Conservation (phyloP, 2,888 invertebrate species). For the Dasypolia templi region DNA sequence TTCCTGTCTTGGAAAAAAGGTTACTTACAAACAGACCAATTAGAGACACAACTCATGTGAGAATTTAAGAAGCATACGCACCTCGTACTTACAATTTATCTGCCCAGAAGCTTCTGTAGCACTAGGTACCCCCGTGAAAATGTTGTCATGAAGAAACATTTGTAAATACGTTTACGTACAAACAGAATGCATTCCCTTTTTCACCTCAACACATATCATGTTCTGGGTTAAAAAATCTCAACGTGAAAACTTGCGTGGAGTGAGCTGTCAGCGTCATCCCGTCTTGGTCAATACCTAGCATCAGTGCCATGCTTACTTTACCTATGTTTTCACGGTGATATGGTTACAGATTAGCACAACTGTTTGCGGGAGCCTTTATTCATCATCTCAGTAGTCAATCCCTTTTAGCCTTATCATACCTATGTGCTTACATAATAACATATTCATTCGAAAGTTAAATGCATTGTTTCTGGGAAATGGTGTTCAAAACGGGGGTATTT, state of each 20-base stretch:
- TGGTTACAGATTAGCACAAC: too few species aligned
- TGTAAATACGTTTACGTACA: neutral
- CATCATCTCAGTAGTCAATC: too few species aligned
- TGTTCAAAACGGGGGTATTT: neutral
- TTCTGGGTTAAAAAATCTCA: neutral
- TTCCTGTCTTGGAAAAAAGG: neutral
- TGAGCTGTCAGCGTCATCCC: too few species aligned
- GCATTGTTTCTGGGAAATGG: neutral
- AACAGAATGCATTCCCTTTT: neutral
- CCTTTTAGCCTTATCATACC: too few species aligned
- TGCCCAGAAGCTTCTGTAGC: neutral
- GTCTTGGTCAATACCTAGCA: too few species aligned
- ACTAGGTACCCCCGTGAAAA: neutral
- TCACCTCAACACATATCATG: neutral
- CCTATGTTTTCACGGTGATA: too few species aligned
- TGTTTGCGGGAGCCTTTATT: too few species aligned
- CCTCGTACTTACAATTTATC: too few species aligned
- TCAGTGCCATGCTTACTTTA: too few species aligned
- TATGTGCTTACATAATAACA: too few species aligned
- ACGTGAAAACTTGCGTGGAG: too few species aligned
- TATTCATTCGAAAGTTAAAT: neutral
- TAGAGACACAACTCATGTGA: neutral
- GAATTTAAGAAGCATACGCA: neutral
- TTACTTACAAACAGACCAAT: neutral
- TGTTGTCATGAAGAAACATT: neutral